A percentile compares a stretch with the other conserved stretches of the same genome.
These are phyloP conservation scores for Melanostoma mellinum DNA, from an alignment of 2,888 invertebrate genomes.

Conservation along the genomic window DNA sequence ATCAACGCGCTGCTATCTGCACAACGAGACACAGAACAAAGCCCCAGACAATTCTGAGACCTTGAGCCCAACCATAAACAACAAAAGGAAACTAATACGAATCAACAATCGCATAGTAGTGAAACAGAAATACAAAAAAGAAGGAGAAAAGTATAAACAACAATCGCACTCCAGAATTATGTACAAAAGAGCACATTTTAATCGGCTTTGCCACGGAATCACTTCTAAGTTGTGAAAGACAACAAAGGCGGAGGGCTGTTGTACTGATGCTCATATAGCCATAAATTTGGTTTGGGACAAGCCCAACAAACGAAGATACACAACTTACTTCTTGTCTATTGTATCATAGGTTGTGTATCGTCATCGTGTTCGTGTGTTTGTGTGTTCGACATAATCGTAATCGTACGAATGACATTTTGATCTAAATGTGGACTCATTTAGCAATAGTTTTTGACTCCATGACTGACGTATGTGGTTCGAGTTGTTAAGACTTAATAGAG, in stretches of 20 bases:
- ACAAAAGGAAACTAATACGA: conserved; percentile 44
- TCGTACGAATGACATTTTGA: conserved; percentile 44
- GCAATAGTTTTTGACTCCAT: conserved; percentile 20
- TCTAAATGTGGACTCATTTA: conserved; percentile 38
- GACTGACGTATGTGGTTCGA: conserved; percentile 18
- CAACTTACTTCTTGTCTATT: background rate
- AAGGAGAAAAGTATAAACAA: conserved; percentile 19
- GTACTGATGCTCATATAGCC: conserved; percentile 8
- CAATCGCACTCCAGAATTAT: conserved; percentile 43
- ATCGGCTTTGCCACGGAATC: conserved; percentile 64
- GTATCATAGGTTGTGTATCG: no score
- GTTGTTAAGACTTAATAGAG: conserved; percentile 3
- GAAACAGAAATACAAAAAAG: conserved; percentile 11
- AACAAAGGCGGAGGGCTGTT: conserved; percentile 32
- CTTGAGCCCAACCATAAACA: conserved; percentile 60
- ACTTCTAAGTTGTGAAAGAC: conserved; percentile 44
- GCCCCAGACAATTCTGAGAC: conserved; percentile 65
- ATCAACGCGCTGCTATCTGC: conserved; percentile 49
- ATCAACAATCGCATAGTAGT: conserved; percentile 2
- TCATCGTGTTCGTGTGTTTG: no score
- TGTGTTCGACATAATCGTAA: conserved; percentile 4
- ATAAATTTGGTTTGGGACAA: conserved; percentile 1
- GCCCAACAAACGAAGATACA: background rate
- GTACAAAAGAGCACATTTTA: conserved; percentile 54
- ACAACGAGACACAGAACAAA: conserved; percentile 46